phyloP scores from a whole-genome alignment of 2,113 vertebrate species.

The Thomomys bottae region DNA sequence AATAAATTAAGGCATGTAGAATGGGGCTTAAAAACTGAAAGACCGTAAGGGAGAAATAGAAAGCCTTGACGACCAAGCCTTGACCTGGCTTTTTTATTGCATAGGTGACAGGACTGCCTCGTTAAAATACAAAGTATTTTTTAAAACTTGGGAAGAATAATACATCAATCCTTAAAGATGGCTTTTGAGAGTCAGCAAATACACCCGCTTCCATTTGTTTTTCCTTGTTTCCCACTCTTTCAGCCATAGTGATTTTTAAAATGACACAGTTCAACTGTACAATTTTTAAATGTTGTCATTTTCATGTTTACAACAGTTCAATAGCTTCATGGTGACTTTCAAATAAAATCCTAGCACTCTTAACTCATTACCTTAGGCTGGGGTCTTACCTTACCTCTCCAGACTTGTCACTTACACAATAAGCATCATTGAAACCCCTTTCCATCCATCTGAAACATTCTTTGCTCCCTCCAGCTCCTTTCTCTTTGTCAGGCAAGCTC shows the following conservation, averaged over 20 bases:
- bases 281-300: slow-evolving; percentile 21
- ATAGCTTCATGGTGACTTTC: background rate
- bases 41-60: background rate
- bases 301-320: background rate
- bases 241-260: background rate
- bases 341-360: slow-evolving; percentile 15
- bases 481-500: background rate
- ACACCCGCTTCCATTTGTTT: background rate
- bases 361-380: background rate
- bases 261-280: background rate
- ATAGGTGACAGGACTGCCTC: background rate
- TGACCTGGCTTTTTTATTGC: background rate
- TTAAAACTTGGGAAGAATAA: background rate
- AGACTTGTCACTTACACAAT: background rate
- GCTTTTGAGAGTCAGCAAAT: background rate
- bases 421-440: background rate
- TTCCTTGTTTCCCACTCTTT: background rate
- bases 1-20: background rate
- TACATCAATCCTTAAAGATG: background rate
- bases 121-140: background rate
- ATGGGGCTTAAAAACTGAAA: background rate
- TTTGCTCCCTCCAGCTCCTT: background rate
- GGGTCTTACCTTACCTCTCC: slow-evolving; percentile 10
- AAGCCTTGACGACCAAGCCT: background rate
- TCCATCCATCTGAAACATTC: background rate